Base-by-base conservation (phyloP, 2,113 vertebrate genomes). In the Chlorodrepanis virens region DNA sequence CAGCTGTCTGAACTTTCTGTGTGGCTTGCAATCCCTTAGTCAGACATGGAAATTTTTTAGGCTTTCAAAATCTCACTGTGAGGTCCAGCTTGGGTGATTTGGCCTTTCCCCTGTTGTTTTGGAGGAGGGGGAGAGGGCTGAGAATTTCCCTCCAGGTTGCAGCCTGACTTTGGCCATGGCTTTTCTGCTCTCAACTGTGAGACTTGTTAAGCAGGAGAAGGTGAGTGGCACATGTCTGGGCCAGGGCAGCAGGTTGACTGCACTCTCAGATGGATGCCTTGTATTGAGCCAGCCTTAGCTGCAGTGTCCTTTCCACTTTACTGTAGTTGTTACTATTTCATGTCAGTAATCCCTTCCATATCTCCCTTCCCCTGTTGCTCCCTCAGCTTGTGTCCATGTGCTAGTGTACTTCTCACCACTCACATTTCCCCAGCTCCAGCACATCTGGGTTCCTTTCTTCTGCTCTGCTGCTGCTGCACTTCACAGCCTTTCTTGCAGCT, bases 51-150 rank as follows among this genome's bases (percentile, higher is more conserved):
- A 16, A n/a, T 56, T 23, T 50, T 24, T 71, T 60, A 27, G 50
- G 19, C 35, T 92, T 81, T 44, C 31, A 82, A 1, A 69, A 50
- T 56, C 1, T 1, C 33, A 5, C 0, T 1, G 0, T 0, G 3
- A 77, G 42, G 39, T 31, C 29, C 44, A 60, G 24, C 69, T 61
- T 67, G 52, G 47, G 35, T 0, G 0, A n/a, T 65, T 23, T 67
- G 49, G 29, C 44, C 28, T 78, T 87, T 53, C 23, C 29, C 1
- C 2, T 3, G 2, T 22, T 49, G 57, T 75, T 59, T 50, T 37
- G 14, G 37, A 65, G 22, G 44, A 61, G 31, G 1, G 3, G 2
- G 27, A 92, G 31, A 42, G 33, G 18, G 37, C 21, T 60, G 23
- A 31, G 40, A 80, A 77, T 17, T 56, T 72, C 31, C 24, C 2